These are phyloP conservation scores for Cladopsammia gracilis DNA, from an alignment of 64 coral and sea anemone genomes.

Conservation along the genomic window DNA sequence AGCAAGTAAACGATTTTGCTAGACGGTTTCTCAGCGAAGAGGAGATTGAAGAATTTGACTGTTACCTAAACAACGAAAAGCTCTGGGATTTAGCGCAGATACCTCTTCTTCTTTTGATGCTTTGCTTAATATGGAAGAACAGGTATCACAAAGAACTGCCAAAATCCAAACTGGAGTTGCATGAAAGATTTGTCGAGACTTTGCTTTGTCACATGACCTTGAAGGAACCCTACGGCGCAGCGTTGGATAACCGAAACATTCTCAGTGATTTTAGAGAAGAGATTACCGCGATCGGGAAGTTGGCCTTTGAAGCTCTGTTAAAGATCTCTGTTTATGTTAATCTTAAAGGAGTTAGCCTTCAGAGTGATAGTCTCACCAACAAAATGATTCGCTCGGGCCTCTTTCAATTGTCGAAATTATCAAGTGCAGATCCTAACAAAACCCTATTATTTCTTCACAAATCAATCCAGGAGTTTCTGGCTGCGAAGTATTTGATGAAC, in stretches of 20 bases:
- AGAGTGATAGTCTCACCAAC: background rate
- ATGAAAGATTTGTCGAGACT: constrained; percentile 32
- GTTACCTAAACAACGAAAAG: constrained; percentile 21
- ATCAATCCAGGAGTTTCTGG: constrained; percentile 54
- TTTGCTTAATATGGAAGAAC: constrained; percentile 57
- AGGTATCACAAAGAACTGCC: constrained; percentile 23
- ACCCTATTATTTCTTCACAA: constrained; percentile 57
- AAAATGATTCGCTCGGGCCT: constrained; percentile 18
- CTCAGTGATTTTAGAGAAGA: background rate
- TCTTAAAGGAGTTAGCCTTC: background rate
- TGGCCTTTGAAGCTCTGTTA: background rate
- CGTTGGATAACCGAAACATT: background rate
- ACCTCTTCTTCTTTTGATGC: constrained; percentile 47
- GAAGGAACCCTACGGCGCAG: background rate
- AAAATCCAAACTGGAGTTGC: background rate
- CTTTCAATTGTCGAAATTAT: constrained; percentile 3
- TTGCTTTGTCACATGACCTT: constrained; percentile 19
- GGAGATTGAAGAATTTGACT: constrained; percentile 14
- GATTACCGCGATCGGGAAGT: background rate
- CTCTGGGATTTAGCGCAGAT: constrained; percentile 37
- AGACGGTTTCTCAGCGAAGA: background rate
- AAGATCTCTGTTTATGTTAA: background rate
- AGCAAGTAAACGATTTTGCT: constrained; percentile 33
- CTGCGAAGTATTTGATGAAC: constrained; percentile 26
- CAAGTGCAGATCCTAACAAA: background rate